Evolutionary conservation across 1,140 invertebrate genomes (phyloP), one percentile per base, ranked within the genome.

Genomic region (Palaemon carinicauda): DNA sequence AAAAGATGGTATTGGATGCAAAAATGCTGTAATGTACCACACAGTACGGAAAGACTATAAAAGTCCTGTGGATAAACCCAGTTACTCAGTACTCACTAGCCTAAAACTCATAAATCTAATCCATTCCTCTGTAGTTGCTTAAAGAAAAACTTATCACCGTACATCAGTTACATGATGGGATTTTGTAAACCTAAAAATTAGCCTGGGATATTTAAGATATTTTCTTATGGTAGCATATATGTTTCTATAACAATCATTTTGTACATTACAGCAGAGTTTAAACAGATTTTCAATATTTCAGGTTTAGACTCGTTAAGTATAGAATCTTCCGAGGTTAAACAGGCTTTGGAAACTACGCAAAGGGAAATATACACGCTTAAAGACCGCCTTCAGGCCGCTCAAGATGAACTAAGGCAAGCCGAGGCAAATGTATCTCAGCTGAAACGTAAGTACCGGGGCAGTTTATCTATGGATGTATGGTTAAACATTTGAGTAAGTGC

Each of bases 381-480:
- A 90, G 91, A 90, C 29, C 87, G 91, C 50, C 84, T 92, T 83
- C 80, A 87, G 82, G 90, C 91, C 80, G 90, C 91, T 21, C 88
- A 89, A 87, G 88, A 90, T 60, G 89, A 91, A 75, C 90, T 91
- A 56, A 89, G 90, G 60, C 90, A 90, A 80, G 90, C 90, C 24
- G 90, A 91, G 84, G 77, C 88, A 29, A 91, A 91, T 56, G 79
- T 91, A 21, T 89, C 80, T 24, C 90, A 90, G 77, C 90, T 88
- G 60, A 91, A 90, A 91, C 89, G 91, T 92, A 89, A 88, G 90
- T 79, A 53, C 31, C 0, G 7, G 4, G 10, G 1, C 0, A 10
- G 60, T 65, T 12, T 27, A n/a, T 2, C 12, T 65, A 2, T 60
- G 56, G 56, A 17, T n/a, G 19, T 29, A 3, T 33, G 31, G 33